Base-by-base conservation (phyloP, 2,888 invertebrate genomes). In the Lordiphosa andalusiaca region DNA sequence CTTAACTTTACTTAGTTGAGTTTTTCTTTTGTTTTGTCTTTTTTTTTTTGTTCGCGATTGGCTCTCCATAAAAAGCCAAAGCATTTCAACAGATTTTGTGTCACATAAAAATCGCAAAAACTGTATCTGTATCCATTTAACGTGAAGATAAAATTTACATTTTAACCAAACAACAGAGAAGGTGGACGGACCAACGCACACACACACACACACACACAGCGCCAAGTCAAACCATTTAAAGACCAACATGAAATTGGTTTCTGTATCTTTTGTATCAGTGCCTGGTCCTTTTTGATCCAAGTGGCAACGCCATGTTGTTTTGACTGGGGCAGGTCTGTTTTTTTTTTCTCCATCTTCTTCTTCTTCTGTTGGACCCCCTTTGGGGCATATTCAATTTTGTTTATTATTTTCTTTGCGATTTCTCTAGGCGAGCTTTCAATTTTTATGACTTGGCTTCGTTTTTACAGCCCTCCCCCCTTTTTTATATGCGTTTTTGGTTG, bases 141-240 rank as follows among this genome's bases (percentile, higher is more conserved):
- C 70, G 73, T 72, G 42, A 44, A 58, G 60, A 73, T 73, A 73
- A 72, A 74, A 74, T 74, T 74, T 74, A 74, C 73, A 74, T 74
- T 73, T 73, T 73, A 72, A 63, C 67, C 57, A 49, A 69, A 41
- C 52, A 51, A 48, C 52, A 13, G 38, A 47, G 25, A 44, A 53
- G 62, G 62, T 53, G 65, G 73, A 53, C 60, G n/a, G n/a, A n/a
- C n/a, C n/a, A n/a, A n/a, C n/a, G n/a, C n/a, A n/a, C n/a, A n/a
- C n/a, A 46, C 36, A 59, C 54, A 6, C 10, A 16, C 19, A 13
- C 40, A 19, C 9, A 19, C 25, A 42, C 12, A 42, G 3, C 19
- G 19, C 3, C 19, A 19, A 19, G 19, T 19, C 42, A n/a, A 3
- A 19, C 40, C 68, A 62, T 62, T 73, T 68, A 56, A 57, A 60